phyloP scores from a whole-genome alignment of 1,140 invertebrate species.

The Ceratosolen solmsi region DNA sequence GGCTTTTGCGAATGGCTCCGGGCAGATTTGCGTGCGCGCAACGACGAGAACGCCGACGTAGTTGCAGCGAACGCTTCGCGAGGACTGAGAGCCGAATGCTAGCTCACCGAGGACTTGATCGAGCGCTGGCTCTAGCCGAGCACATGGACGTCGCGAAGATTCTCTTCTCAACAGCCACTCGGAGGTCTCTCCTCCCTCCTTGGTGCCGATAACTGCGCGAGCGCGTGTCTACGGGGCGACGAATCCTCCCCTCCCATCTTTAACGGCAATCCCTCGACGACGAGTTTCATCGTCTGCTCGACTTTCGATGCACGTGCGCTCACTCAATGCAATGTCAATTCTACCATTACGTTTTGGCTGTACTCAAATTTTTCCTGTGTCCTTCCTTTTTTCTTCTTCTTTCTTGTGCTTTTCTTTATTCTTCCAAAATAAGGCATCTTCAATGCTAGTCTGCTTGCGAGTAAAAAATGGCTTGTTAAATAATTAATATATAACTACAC shows the following conservation, averaged over 20 bases:
- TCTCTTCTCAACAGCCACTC: not conserved
- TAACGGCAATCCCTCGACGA: too few species aligned
- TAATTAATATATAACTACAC: too few species aligned
- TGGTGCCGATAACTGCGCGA: not conserved
- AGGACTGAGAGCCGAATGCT: conserved; percentile 63
- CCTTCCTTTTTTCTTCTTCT: too few species aligned
- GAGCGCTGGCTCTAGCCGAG: conserved; percentile 32
- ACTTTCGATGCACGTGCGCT: not conserved
- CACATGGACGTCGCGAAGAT: not conserved
- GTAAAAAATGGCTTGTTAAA: too few species aligned
- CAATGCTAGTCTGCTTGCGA: too few species aligned
- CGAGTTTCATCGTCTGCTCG: not conserved
- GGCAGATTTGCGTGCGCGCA: not conserved
- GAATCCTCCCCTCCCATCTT: not conserved
- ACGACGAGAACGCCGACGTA: not conserved
- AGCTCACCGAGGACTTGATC: conserved; percentile 32
- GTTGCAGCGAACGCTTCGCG: conserved; percentile 67
- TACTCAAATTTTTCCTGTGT: too few species aligned
- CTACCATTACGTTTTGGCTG: too few species aligned
- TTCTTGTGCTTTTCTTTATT: too few species aligned
- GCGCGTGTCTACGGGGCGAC: not conserved
- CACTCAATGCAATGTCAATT: not conserved
- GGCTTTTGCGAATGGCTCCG: not conserved
- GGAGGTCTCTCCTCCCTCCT: not conserved
- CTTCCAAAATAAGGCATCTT: too few species aligned